A percentile compares a stretch with the other conserved stretches of the same genome.
These are phyloP conservation scores for Xylophagus ater DNA, from an alignment of 2,888 invertebrate genomes.

Conservation along the genomic window DNA sequence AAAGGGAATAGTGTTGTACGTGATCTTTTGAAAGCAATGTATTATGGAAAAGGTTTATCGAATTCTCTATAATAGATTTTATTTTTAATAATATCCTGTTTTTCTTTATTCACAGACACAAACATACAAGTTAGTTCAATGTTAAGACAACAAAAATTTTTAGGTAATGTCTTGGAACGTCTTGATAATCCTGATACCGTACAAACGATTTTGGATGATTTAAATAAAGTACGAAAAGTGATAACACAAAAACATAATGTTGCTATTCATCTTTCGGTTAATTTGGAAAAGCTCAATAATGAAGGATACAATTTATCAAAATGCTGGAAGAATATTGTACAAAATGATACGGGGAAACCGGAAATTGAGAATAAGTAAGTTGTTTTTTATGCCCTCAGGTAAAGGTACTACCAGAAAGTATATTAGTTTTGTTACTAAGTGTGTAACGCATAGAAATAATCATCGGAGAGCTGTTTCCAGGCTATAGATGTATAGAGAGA, in stretches of 20 bases:
- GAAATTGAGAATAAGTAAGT: slow-evolving; percentile 1
- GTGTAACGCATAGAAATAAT: too few relatives aligned
- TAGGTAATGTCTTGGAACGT: slow-evolving; percentile 52
- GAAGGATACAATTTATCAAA: slow-evolving; percentile 25
- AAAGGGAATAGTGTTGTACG: slow-evolving; percentile 58
- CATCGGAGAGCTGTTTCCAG: too few relatives aligned
- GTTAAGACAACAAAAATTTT: slow-evolving; percentile 64
- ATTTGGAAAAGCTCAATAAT: slow-evolving; percentile 38
- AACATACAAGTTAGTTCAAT: slow-evolving; percentile 61
- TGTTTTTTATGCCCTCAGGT: background rate
- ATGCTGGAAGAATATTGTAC: slow-evolving; percentile 44
- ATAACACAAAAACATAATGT: slow-evolving; percentile 51
- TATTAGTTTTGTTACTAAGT: too few relatives aligned
- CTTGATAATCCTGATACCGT: slow-evolving; percentile 44
- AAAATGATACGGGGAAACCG: slow-evolving; percentile 20
- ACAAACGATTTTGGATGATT: slow-evolving; percentile 41
- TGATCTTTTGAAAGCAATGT: slow-evolving; percentile 48
- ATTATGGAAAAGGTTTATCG: slow-evolving; percentile 45
- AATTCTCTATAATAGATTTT: background rate
- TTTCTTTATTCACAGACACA: slow-evolving; percentile 44
- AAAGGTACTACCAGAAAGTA: too few relatives aligned
- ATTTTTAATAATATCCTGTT: slow-evolving; percentile 1
- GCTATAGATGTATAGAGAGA: too few relatives aligned
- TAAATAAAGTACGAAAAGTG: slow-evolving; percentile 47
- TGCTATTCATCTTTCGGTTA: slow-evolving; percentile 60